Base-by-base conservation (phyloP, 2,797 vertebrate genomes). In the Phrynocephalus guinanensis region DNA sequence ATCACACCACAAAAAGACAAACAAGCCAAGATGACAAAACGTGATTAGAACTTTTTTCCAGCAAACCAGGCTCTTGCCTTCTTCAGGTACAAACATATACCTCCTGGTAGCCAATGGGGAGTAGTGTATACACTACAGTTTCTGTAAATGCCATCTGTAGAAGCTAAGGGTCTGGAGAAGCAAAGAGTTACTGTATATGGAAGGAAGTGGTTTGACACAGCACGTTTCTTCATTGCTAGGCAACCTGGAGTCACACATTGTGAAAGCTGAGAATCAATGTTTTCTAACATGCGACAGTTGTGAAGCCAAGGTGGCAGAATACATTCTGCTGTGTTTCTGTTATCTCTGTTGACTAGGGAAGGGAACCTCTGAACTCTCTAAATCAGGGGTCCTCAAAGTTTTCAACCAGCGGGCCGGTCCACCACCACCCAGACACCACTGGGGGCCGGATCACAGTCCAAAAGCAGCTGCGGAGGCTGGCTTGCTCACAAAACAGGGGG, bases 231-330 rank as follows among this genome's bases (percentile, higher is more conserved):
- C 71, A 73, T 71, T 83, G 86, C 86, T 87, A 83, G 75, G 73
- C 50, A 60, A 75, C 71, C 44, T 73, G 11, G 68, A 73, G 66
- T 75, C 71, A 38, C 60, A 85, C 28, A 66, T 11, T 22, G 44
- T 68, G 60, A 76, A 87, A 83, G 50, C 67, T 83, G 82, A 88
- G 86, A 83, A 88, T 30, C 81, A 72, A 44, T 83, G 66, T 83
- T 83, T 83, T 77, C 30, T 68, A 83, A 87, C 48, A 83, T 68
- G 78, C 22, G 77, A 72, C 30, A 83, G 75, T 81, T 83, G 81
- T 79, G 66, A 83, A 22, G 52, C 60, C 75, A 88, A 72, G 52
- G 75, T 72, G 26, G 28, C 10, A 88, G 67, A 83, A 88, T 83
- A 71, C 38, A n/a, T 13, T 67, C 5, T 70, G 24, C 70, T 11